These are phyloP conservation scores for Aradus depressus DNA, from an alignment of 2,888 invertebrate species.

Conservation along the genomic window DNA sequence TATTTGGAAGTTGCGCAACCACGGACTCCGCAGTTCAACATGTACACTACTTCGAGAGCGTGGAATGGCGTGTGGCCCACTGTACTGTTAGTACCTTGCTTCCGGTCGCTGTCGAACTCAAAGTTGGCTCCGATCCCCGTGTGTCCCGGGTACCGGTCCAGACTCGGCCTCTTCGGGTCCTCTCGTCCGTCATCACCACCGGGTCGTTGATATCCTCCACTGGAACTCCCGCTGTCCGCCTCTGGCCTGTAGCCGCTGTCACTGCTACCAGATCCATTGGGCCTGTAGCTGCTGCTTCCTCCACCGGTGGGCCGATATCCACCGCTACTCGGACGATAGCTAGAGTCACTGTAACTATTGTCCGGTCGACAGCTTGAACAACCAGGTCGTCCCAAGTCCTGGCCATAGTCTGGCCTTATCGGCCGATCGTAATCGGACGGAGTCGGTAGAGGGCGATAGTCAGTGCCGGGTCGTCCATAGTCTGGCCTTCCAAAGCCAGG, in stretches of 20 bases:
- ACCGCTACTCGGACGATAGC: not conserved
- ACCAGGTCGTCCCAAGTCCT: slow-evolving; percentile 2
- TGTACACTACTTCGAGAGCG: no score
- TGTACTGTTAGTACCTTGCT: no score
- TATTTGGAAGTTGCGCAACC: no score
- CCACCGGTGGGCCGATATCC: not conserved
- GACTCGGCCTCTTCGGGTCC: slow-evolving; percentile 1
- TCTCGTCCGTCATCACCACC: slow-evolving; percentile 2
- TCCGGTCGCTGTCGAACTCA: slow-evolving; percentile 21
- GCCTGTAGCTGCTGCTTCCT: not conserved
- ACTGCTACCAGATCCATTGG: not conserved
- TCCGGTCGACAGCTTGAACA: slow-evolving; percentile 10
- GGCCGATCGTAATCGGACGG: slow-evolving; percentile 13
- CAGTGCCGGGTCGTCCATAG: slow-evolving; percentile 7
- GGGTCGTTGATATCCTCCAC: slow-evolving; percentile 6
- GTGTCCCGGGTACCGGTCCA: slow-evolving; percentile 26
- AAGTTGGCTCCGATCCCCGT: slow-evolving; percentile 26
- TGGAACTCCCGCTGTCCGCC: not conserved
- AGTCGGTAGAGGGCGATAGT: slow-evolving; percentile 1
- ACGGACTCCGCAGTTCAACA: no score
- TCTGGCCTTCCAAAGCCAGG: slow-evolving; percentile 9
- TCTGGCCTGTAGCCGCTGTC: not conserved
- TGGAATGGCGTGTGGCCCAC: no score
- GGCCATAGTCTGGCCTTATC: not conserved
- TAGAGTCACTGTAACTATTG: not conserved